Evolutionary conservation across 2,113 vertebrate species (phyloP).

Genomic region (Brachyhypopomus gauderio): DNA sequence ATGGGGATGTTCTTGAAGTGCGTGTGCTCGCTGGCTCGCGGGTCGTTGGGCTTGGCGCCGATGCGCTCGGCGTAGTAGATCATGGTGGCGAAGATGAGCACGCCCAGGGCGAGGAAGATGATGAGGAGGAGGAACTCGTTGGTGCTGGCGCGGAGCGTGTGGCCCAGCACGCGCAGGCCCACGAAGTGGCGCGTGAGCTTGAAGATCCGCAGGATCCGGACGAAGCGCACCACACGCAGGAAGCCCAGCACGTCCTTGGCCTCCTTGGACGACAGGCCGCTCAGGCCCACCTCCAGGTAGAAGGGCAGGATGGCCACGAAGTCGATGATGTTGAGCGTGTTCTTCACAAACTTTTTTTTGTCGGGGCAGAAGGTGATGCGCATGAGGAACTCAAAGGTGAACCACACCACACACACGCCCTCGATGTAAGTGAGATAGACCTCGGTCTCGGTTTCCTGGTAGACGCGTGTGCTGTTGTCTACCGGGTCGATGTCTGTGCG

Average conservation of each 20-base stretch:
- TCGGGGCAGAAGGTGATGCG: constrained; percentile 88
- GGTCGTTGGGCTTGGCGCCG: constrained; percentile 88
- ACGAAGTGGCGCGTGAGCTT: constrained; percentile 90
- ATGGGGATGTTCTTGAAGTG: constrained; percentile 94
- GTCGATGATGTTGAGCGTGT: constrained; percentile 91
- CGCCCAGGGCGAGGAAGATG: constrained; percentile 90
- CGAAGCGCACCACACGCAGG: constrained; percentile 86
- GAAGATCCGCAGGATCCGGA: constrained; percentile 90
- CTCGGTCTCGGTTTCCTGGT: constrained; percentile 86
- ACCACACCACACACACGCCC: constrained; percentile 91
- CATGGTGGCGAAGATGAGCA: constrained; percentile 92
- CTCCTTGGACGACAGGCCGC: constrained; percentile 87
- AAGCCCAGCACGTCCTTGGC: constrained; percentile 91
- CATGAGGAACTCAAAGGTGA: constrained; percentile 92
- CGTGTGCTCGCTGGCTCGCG: constrained; percentile 87
- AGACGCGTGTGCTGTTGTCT: constrained; percentile 81
- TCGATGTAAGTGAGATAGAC: constrained; percentile 90
- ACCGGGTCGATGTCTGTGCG: constrained; percentile 82
- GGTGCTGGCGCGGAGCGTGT: constrained; percentile 89
- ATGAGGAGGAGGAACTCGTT: constrained; percentile 91
- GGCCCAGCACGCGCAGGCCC: constrained; percentile 86
- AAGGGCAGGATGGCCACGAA: constrained; percentile 92
- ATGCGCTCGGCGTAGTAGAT: constrained; percentile 93
- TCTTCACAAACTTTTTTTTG: constrained; percentile 90
- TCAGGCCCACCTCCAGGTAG: constrained; percentile 89